Base-by-base conservation (phyloP, 2,113 vertebrate species). In the Petroica traversi region DNA sequence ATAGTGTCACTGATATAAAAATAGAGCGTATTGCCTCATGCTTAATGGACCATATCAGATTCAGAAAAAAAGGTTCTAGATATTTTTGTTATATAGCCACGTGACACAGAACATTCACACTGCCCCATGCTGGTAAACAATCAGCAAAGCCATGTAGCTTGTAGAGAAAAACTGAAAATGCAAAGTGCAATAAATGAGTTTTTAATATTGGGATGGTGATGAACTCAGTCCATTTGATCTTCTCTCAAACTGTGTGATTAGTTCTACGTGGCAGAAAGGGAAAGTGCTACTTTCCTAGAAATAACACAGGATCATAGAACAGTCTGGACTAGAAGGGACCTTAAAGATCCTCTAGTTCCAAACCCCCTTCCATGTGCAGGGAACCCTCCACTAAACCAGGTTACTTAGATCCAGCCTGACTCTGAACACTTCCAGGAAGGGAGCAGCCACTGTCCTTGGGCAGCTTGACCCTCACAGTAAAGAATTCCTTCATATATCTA, bases 1-100 rank as follows among this genome's bases (percentile, higher is more conserved):
- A 88, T 86, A 84, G 31, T 64, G 92, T 96, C 90, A 96, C 57
- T 52, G 57, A 78, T 86, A 81, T 38, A 96, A 96, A 96, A 97
- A 96, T 95, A 96, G 82, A 94, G 9, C 45, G 41, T 23, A 26
- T 90, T 91, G 40, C 49, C 68, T 96, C 69, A 93, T 1, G 1
- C 18, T 80, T 86, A 96, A 78, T 75, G 61, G 68, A 72, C 57
- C 33, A 25, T 55, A 85, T 75, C 64, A 78, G 57, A 86, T 78
- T 84, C 74, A 93, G 61, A 75, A 83, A 62, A 62, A 95, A 85
- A 46, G 34, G 83, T 90, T 72, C 52, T 77, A 88, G 75, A 78
- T 19, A 67, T 51, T 84, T 96, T 76, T 72, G 2, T 75, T 62
- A 52, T 90, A 88, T 19, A 86, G 6, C 11, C 82, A 45, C 1